Evolutionary conservation across 2,113 vertebrate species (phyloP).

Genomic region (Melanerpes aurifrons): DNA sequence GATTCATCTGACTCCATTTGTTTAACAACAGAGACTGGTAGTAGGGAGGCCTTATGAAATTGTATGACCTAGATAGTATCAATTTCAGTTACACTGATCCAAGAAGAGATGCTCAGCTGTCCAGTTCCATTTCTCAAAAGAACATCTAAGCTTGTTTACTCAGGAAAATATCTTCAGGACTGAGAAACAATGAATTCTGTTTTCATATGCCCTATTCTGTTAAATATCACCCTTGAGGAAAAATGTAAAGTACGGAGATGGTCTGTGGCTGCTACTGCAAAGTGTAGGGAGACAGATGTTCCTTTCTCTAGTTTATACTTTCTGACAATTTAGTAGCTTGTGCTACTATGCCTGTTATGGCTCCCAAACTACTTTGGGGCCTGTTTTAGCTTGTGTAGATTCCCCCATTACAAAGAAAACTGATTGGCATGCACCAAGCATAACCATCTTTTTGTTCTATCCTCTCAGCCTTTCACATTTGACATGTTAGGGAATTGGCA

Average conservation of each 20-base stretch:
- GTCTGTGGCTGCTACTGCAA: neutral
- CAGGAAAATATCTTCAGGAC: neutral
- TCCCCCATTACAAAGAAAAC: neutral
- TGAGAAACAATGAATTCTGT: neutral
- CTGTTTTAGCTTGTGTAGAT: neutral
- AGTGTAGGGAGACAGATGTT: neutral
- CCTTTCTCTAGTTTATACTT: neutral
- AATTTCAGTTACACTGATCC: neutral
- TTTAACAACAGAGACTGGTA: neutral
- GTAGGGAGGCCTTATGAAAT: neutral
- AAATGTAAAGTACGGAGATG: neutral
- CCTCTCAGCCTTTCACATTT: constrained; percentile 38
- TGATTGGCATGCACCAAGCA: neutral
- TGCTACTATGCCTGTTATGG: neutral
- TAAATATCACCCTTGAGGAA: neutral
- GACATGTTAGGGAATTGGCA: constrained; percentile 13
- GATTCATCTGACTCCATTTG: neutral
- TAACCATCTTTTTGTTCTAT: neutral
- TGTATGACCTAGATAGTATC: neutral
- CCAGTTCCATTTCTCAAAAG: neutral
- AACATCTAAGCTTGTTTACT: neutral
- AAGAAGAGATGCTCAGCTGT: neutral
- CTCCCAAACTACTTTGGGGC: neutral
- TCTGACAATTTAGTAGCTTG: neutral
- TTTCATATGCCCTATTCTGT: neutral